Conservation (phyloP, 2,113 vertebrate species). For the Hystrix cristata region DNA sequence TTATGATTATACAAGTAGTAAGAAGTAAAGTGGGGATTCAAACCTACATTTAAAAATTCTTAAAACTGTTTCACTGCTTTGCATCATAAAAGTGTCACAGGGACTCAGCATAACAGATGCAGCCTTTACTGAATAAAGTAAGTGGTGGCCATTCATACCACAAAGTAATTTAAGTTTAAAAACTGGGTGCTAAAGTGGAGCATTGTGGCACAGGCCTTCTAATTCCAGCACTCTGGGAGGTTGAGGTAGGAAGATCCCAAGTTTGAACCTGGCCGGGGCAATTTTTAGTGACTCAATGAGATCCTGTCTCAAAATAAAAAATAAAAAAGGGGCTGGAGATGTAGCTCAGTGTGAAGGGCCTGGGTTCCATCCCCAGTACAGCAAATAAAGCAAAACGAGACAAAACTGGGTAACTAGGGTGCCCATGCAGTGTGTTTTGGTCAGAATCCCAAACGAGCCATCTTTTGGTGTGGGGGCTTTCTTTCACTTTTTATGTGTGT, state of each 20-base stretch:
- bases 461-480: not conserved
- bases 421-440: not conserved
- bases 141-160: not conserved
- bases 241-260: not conserved
- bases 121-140: not conserved
- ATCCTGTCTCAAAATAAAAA: not conserved
- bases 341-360: not conserved
- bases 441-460: not conserved
- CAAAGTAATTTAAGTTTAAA: slow-evolving; percentile 17
- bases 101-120: not conserved
- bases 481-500: not conserved
- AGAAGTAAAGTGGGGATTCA: not conserved
- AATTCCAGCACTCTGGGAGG: not conserved
- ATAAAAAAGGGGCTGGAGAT: not conserved
- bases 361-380: not conserved
- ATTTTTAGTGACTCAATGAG: not conserved
- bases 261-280: not conserved
- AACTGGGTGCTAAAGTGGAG: not conserved
- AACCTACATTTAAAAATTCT: not conserved
- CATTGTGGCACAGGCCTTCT: not conserved
- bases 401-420: not conserved
- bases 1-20: not conserved
- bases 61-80: not conserved
- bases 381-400: not conserved
- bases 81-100: not conserved